Conservation (phyloP, 2,113 vertebrate species). For the Cynocephalus volans region DNA sequence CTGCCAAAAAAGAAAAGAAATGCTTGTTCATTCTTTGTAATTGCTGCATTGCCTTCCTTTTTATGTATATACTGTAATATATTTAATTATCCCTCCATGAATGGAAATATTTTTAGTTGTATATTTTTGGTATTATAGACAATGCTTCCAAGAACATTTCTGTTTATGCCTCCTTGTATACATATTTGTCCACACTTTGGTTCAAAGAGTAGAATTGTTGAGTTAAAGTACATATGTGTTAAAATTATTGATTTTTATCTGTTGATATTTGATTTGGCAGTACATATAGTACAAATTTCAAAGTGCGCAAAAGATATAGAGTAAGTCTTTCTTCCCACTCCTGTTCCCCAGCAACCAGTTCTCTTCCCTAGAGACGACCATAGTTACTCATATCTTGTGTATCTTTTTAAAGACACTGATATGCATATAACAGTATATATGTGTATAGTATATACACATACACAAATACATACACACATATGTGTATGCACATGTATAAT, state of each 20-base stretch:
- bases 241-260: slow-evolving; percentile 40
- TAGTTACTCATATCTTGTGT: not conserved
- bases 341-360: not conserved
- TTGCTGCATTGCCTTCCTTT: not conserved
- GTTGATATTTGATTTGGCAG: not conserved
- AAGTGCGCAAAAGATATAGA: not conserved
- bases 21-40: not conserved
- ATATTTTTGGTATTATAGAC: not conserved
- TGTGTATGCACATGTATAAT: not conserved
- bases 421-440: not conserved
- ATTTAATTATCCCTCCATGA: not conserved
- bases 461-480: not conserved
- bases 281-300: not conserved
- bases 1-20: too few species aligned
- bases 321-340: not conserved
- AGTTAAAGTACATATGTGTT: not conserved
- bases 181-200: not conserved
- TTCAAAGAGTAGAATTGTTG: not conserved
- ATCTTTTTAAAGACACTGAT: not conserved
- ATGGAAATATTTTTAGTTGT: not conserved
- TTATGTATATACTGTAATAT: not conserved
- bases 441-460: not conserved
- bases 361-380: not conserved
- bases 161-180: not conserved
- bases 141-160: not conserved